Conservation (phyloP, 2,888 invertebrate species). For the Tinea semifulvella region DNA sequence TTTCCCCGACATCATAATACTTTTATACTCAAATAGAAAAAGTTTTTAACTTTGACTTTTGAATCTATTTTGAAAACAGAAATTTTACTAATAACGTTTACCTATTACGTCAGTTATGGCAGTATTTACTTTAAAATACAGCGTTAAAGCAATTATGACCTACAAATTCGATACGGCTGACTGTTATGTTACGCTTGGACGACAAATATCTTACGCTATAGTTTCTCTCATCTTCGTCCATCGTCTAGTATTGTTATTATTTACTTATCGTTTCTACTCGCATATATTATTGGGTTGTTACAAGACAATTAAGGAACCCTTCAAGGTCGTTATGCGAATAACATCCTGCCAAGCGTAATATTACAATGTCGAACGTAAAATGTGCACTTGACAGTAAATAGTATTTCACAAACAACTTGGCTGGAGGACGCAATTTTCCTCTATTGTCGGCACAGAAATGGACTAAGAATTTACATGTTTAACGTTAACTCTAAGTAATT, state of each 20-base stretch:
- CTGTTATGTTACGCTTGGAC: constrained; percentile 41
- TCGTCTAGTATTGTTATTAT: background rate
- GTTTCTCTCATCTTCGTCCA: constrained; percentile 19
- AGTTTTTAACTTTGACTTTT: background rate
- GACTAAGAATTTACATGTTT: background rate
- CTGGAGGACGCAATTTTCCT: constrained; percentile 20
- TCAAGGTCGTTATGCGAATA: background rate
- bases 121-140: constrained; percentile 15
- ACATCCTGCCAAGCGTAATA: background rate
- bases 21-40: background rate
- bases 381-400: constrained; percentile 1
- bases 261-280: background rate
- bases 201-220: constrained; percentile 29
- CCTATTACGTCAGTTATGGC: constrained; percentile 7
- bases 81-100: background rate
- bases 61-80: background rate
- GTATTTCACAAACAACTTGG: constrained; percentile 5
- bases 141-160: constrained; percentile 28
- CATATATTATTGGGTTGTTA: background rate
- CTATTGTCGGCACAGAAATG: constrained; percentile 15
- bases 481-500: background rate
- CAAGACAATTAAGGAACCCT: background rate
- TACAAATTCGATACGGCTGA: constrained; percentile 28
- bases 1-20: constrained; percentile 36
- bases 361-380: background rate